Percentiles rank a stretch among this genome's conserved stretches.
Conservation (phyloP, 2,888 invertebrate genomes). For the Phanerotoma sp. region DNA sequence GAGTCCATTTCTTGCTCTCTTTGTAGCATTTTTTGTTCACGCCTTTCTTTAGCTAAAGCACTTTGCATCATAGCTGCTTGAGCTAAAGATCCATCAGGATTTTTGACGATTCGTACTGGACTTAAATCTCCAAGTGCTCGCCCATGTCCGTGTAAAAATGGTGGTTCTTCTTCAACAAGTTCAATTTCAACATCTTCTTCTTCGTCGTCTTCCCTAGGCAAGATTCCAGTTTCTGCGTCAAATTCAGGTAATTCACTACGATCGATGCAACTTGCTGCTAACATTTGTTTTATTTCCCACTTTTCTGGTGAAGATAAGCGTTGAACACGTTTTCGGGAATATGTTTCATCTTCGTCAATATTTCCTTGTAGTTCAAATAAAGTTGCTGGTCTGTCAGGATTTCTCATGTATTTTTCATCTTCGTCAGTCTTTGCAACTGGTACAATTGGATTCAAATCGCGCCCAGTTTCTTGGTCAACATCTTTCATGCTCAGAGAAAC, state of each 20-base stretch:
- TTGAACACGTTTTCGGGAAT: slow-evolving; percentile 81
- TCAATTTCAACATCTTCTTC: slow-evolving; percentile 99
- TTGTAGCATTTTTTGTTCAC: slow-evolving; percentile 96
- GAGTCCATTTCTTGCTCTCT: slow-evolving; percentile 90
- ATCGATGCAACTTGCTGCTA: slow-evolving; percentile 53
- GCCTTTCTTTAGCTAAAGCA: slow-evolving; percentile 93
- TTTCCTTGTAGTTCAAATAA: slow-evolving; percentile 60
- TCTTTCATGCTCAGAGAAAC: slow-evolving; percentile 94
- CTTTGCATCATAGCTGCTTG: slow-evolving; percentile 99
- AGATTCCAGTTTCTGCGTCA: slow-evolving; percentile 91
- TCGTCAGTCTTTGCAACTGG: slow-evolving; percentile 65
- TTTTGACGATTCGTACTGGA: slow-evolving; percentile 94
- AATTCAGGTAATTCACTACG: slow-evolving; percentile 95
- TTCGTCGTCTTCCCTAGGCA: slow-evolving; percentile 89
- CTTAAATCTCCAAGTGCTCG: slow-evolving; percentile 88
- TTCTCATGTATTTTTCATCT: slow-evolving; percentile 74
- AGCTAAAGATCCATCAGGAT: slow-evolving; percentile 97
- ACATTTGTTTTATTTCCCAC: slow-evolving; percentile 93
- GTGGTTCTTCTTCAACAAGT: slow-evolving; percentile 97
- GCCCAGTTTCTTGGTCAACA: slow-evolving; percentile 93
- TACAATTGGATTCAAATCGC: slow-evolving; percentile 88
- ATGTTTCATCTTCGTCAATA: slow-evolving; percentile 77
- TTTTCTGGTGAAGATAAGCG: slow-evolving; percentile 94
- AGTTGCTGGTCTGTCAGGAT: slow-evolving; percentile 85
- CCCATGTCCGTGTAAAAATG: slow-evolving; percentile 93